These are phyloP conservation scores for Apis cerana DNA, from an alignment of 1,140 invertebrate species.

Conservation along the genomic window DNA sequence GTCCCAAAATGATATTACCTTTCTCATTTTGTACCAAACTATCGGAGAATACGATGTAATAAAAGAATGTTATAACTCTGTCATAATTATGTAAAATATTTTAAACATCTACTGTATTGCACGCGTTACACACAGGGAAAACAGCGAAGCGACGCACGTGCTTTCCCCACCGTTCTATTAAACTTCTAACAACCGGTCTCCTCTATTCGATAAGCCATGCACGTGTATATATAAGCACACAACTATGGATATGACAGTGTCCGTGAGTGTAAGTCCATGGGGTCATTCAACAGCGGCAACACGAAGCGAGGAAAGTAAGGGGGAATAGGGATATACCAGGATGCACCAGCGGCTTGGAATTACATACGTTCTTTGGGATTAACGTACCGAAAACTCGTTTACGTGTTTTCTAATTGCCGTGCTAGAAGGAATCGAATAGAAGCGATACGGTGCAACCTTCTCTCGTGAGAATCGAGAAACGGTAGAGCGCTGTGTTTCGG, in stretches of 20 bases:
- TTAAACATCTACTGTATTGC: no score
- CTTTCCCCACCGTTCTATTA: slow-evolving; percentile 32
- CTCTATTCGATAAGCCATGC: slow-evolving; percentile 53
- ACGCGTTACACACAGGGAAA: background rate
- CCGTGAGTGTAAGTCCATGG: slow-evolving; percentile 52
- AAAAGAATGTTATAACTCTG: background rate
- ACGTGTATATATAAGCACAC: background rate
- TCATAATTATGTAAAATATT: background rate
- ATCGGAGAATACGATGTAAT: background rate
- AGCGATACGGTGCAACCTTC: background rate
- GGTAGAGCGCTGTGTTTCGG: slow-evolving; percentile 11
- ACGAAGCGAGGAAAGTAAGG: background rate
- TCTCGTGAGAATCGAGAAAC: slow-evolving; percentile 39
- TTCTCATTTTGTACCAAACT: background rate
- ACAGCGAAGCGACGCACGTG: slow-evolving; percentile 51
- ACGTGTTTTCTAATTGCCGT: slow-evolving; percentile 61
- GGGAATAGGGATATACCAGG: slow-evolving; percentile 36
- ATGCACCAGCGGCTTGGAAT: slow-evolving; percentile 48
- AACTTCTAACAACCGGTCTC: slow-evolving; percentile 64
- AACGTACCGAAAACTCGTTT: slow-evolving; percentile 68
- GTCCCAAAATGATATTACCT: slow-evolving; percentile 3
- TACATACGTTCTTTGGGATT: slow-evolving; percentile 59
- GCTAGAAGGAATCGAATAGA: slow-evolving; percentile 29
- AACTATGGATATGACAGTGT: background rate
- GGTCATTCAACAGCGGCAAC: slow-evolving; percentile 49